These are phyloP conservation scores for Cathartes aura DNA, from an alignment of 2,113 vertebrate genomes.

Conservation along the genomic window DNA sequence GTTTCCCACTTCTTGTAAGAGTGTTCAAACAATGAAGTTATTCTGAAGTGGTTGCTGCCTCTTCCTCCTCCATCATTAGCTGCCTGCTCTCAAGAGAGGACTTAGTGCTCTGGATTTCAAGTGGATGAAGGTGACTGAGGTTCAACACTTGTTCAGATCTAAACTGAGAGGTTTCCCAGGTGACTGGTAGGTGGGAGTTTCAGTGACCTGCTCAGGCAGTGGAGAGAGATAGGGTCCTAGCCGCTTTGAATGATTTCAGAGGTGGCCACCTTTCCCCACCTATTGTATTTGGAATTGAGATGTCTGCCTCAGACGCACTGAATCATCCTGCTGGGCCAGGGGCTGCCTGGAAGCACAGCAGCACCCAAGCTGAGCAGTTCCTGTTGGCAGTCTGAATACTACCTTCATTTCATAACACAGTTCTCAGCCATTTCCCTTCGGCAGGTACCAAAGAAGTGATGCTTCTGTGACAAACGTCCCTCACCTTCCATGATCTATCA, in stretches of 20 bases:
- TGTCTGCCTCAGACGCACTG: not conserved
- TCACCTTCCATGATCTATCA: not conserved
- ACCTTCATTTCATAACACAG: not conserved
- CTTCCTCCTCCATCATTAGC: constrained; percentile 65
- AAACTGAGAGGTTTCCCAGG: constrained; percentile 56
- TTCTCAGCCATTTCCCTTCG: not conserved
- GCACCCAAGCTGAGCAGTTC: constrained; percentile 8
- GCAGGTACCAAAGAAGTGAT: not conserved
- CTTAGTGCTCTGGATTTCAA: constrained; percentile 63
- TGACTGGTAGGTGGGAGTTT: constrained; percentile 34
- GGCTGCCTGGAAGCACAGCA: not conserved
- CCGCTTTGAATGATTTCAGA: constrained; percentile 17
- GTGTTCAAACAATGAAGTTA: constrained; percentile 71
- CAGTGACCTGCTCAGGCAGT: constrained; percentile 42
- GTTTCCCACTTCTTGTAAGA: constrained; percentile 68
- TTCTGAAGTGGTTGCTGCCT: constrained; percentile 64
- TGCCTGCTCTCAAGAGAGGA: constrained; percentile 57
- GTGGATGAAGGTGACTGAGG: constrained; percentile 55
- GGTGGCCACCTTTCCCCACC: not conserved
- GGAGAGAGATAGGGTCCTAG: constrained; percentile 9
- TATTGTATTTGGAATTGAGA: not conserved
- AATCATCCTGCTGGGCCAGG: not conserved
- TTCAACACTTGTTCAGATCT: constrained; percentile 57
- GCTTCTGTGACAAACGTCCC: not conserved
- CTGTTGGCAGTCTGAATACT: not conserved